Evolutionary conservation across 2,797 vertebrate species (phyloP), one percentile per base, ranked within the genome.

Genomic region (Phrynocephalus guinanensis): DNA sequence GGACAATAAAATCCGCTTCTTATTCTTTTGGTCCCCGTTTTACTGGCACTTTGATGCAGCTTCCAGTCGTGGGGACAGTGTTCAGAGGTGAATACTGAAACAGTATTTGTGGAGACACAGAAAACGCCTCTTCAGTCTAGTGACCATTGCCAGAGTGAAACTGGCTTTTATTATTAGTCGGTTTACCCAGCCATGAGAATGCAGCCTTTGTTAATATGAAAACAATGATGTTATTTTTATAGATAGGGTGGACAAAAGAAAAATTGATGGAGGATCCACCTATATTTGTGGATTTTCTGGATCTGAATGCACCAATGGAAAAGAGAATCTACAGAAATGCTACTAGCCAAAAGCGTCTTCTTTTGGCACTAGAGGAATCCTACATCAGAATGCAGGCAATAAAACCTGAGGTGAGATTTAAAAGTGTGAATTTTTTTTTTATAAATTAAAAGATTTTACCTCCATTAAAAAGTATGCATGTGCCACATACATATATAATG

Each of bases 241-340:
- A 96, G 95, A 89, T 95, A 80, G 44, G 26, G 0, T 96, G 94
- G 94, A 85, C 90, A 20, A 90, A 68, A 8, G 92, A 95, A 56
- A 91, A 92, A 60, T 76, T 96, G 81, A 95, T 94, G 90, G 91
- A 81, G 5, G 92, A 96, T 6, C 30, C 94, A 1, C 66, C 88
- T 3, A 26, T 95, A 28, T 96, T 96, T 91, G 95, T 95, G 66
- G 95, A 96, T 86, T 96, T 96, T 90, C 30, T 96, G 90, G 95
- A 96, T 68, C 3, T 91, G 48, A 94, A 94, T 56, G 90, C 88
- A 16, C 5, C 94, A 52, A 60, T 89, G 3, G 91, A 68, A 33
- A 94, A 84, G 68, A 94, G 92, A 82, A 76, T 91, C 22, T 96
- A 96, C 86, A 93, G 84, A 87, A 93, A 91, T 6, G 92, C 93